These are phyloP conservation scores for Siderastrea radians DNA, from an alignment of 92 coral and sea anemone genomes.

Conservation along the genomic window DNA sequence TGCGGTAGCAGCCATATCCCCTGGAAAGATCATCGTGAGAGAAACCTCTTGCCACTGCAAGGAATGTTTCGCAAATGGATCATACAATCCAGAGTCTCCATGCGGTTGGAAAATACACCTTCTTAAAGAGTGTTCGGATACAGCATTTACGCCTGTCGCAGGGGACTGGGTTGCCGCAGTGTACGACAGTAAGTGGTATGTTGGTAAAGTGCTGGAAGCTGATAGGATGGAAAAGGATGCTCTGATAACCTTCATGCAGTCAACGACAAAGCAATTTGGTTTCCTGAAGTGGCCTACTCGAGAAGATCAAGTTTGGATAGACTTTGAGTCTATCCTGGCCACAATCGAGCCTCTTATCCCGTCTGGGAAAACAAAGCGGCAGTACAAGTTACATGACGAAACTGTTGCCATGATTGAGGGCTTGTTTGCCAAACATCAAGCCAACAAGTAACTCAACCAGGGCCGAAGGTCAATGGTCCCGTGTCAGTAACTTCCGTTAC, in stretches of 20 bases:
- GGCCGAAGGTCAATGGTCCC: no score
- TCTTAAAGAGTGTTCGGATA: background rate
- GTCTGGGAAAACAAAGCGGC: constrained; percentile 6
- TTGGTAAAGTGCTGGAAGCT: constrained; percentile 31
- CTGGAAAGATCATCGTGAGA: constrained; percentile 41
- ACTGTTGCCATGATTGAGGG: no score
- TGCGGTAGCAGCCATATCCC: constrained; percentile 29
- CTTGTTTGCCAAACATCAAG: no score
- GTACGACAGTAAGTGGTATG: constrained; percentile 50
- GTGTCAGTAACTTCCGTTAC: no score
- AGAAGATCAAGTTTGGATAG: constrained; percentile 51
- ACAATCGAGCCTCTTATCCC: constrained; percentile 29
- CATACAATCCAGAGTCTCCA: background rate
- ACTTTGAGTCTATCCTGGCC: constrained; percentile 21
- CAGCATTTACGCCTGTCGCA: constrained; percentile 1
- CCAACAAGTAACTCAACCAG: no score
- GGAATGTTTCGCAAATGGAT: constrained; percentile 40
- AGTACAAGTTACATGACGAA: no score
- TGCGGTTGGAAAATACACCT: constrained; percentile 29
- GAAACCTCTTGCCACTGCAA: constrained; percentile 55
- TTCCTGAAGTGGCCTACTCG: constrained; percentile 37
- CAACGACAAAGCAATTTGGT: background rate
- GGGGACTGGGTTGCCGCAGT: constrained; percentile 47
- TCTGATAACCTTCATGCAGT: constrained; percentile 8
- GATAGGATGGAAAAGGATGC: constrained; percentile 16